phyloP scores from a whole-genome alignment of 2,113 vertebrate species.

The Brachyhypopomus occidentalis region DNA sequence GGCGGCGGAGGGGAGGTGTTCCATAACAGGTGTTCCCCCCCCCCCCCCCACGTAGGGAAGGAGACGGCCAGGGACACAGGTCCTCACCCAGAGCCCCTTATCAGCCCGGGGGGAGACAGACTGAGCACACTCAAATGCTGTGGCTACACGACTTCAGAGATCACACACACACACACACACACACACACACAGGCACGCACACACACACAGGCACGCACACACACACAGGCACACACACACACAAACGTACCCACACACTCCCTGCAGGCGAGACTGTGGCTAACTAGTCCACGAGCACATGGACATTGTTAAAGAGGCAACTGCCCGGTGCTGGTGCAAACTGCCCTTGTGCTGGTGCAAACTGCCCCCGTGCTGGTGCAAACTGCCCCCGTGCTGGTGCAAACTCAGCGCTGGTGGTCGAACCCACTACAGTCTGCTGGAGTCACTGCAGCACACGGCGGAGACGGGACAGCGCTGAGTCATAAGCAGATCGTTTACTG shows the following conservation, averaged over 20 bases:
- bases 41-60: conserved; percentile 26
- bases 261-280: background rate
- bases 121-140: background rate
- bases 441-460: conserved; percentile 52
- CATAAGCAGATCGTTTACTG: conserved; percentile 48
- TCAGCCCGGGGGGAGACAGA: background rate
- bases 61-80: conserved; percentile 15
- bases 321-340: no score
- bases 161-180: background rate
- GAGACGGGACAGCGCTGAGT: conserved; percentile 57
- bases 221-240: conserved; percentile 11
- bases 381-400: background rate
- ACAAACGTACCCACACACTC: conserved; percentile 17
- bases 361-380: conserved; percentile 52
- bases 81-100: background rate
- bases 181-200: conserved; percentile 23
- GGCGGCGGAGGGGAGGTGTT: conserved; percentile 69
- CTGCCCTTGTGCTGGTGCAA: conserved; percentile 54
- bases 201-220: conserved; percentile 10
- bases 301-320: conserved; percentile 48
- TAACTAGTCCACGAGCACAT: background rate
- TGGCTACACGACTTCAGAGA: background rate
- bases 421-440: conserved; percentile 48
- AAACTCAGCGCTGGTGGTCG: conserved; percentile 47
- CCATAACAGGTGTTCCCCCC: conserved; percentile 64